These are phyloP conservation scores for Glyptemys insculpta DNA, from an alignment of 2,797 vertebrate genomes.

Conservation along the genomic window DNA sequence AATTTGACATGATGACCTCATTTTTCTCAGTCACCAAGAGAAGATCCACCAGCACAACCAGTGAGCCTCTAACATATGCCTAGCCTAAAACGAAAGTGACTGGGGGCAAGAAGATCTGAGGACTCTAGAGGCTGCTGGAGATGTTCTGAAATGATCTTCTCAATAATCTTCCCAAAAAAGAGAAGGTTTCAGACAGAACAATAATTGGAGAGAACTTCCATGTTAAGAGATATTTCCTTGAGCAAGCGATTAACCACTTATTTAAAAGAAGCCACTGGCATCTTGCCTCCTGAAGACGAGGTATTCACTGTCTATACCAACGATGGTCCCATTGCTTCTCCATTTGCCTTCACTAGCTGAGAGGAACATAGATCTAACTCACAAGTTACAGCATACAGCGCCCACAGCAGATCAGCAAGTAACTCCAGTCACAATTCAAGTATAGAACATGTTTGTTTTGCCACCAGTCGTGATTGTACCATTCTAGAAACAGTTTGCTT, in stretches of 20 bases:
- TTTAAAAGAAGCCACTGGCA: background rate
- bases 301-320: background rate
- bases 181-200: background rate
- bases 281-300: background rate
- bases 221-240: background rate
- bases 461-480: accelerated
- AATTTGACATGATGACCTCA: background rate
- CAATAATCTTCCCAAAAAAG: background rate
- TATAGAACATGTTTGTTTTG: background rate
- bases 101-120: background rate
- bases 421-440: background rate
- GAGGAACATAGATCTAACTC: background rate
- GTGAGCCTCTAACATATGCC: background rate
- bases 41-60: background rate
- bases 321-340: background rate
- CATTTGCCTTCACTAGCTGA: background rate
- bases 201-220: background rate
- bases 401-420: background rate
- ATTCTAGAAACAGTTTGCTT: background rate
- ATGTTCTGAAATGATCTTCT: background rate
- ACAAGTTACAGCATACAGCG: background rate
- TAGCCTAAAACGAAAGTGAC: background rate
- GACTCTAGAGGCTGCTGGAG: background rate
- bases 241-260: background rate
- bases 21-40: background rate